Conservation (phyloP, 1,140 invertebrate species). For the Plutomurus gul region DNA sequence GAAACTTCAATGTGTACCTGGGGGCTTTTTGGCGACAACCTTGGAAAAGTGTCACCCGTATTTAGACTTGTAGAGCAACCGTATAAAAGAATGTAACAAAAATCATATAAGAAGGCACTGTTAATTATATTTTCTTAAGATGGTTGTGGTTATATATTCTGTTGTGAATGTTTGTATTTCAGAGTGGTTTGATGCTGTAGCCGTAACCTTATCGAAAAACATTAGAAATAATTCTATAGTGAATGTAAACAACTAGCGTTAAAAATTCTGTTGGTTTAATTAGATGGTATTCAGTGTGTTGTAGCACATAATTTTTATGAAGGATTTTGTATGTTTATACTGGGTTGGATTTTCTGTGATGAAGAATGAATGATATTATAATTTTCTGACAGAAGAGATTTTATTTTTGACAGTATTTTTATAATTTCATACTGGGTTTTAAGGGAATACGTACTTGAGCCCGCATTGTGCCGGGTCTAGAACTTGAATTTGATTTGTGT, state of each 20-base stretch:
- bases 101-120: neutral
- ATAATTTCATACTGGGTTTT: neutral
- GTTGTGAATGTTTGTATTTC: neutral
- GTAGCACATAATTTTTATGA: too few relatives aligned
- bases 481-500: too few relatives aligned
- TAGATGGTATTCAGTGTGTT: too few relatives aligned
- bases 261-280: too few relatives aligned
- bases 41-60: slow-evolving; percentile 25
- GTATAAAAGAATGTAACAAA: neutral
- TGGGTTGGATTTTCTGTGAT: neutral
- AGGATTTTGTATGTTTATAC: too few relatives aligned
- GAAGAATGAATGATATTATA: neutral
- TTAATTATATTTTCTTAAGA: neutral
- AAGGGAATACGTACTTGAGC: too few relatives aligned
- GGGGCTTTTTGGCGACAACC: slow-evolving; percentile 3
- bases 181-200: too few relatives aligned
- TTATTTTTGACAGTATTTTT: neutral
- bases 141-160: neutral
- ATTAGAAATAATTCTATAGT: neutral
- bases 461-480: too few relatives aligned
- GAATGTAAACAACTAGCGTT: neutral
- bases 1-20: slow-evolving; percentile 42
- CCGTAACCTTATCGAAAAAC: neutral
- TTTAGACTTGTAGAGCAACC: neutral
- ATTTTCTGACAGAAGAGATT: neutral